Evolutionary conservation across 2,113 vertebrate genomes (phyloP).

Genomic region (Prolemur simus): DNA sequence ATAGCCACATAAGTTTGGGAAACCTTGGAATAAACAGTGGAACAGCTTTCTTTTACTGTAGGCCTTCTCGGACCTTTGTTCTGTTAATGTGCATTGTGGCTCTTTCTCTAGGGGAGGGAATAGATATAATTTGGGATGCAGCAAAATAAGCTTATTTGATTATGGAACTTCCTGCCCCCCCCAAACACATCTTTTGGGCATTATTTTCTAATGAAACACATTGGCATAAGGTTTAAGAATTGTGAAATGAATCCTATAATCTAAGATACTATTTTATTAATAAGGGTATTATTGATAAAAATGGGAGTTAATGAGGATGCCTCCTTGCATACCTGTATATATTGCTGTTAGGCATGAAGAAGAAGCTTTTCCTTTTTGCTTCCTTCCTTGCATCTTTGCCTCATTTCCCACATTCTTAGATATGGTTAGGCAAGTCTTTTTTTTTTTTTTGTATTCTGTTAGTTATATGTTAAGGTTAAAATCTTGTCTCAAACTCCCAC

Average conservation of each 20-base stretch:
- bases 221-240: neutral
- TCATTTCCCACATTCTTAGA: neutral
- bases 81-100: neutral
- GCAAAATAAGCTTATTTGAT: neutral
- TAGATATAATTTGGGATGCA: neutral
- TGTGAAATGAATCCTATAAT: neutral
- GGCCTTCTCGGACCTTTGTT: neutral
- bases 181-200: too few relatives aligned
- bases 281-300: neutral
- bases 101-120: neutral
- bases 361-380: neutral
- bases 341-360: neutral
- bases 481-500: neutral
- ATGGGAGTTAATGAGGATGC: fast-evolving
- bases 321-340: neutral
- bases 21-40: neutral
- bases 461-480: neutral
- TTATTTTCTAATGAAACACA: neutral
- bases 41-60: neutral
- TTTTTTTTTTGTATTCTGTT: neutral
- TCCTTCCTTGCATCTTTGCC: neutral
- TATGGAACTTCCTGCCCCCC: fast-evolving
- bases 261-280: neutral
- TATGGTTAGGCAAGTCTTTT: neutral
- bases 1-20: neutral